Base-by-base conservation (phyloP, 1,140 invertebrate species). In the Tetragonula clypearis region DNA sequence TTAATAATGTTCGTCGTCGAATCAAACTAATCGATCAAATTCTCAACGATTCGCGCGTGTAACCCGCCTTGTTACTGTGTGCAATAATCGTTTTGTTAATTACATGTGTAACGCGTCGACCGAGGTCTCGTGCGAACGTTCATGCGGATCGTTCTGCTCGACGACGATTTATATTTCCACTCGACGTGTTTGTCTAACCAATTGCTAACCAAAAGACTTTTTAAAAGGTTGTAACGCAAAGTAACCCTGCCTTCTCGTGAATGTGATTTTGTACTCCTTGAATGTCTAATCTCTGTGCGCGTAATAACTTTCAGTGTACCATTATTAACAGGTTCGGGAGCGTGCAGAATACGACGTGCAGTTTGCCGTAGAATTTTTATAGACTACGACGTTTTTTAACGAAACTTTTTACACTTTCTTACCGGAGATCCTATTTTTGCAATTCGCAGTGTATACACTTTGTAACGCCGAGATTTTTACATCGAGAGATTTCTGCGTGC, bases 171-270 rank as follows among this genome's bases (percentile, higher is more conserved):
- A 6, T 17, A 49, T 72, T 15, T n/a, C 12, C 4, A 49, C 41
- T 35, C 11, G 35, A 23, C 68, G 41, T 49, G 82, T 88, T 30
- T 87, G 71, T 81, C 86, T 87, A 85, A 88, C 86, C 26, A 53
- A 58, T 80, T 87, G 86, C 86, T 89, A 88, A 89, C 79, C 49
- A 35, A 12, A 55, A 60, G 53, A 66, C 8, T 41, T 68, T 69
- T 88, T 78, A 53, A 82, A 35, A 35, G 35, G 35, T 35, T 35
- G 35, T 35, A 35, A 35, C 35, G 35, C 35, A 35, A 35, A 35
- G 35, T 35, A 35, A 35, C 35, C 35, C 35, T 35, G 35, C 35
- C 35, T 35, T 35, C 35, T 35, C 35, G 35, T 35, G 35, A 74
- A 65, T 86, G 65, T 82, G 87, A 88, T 78, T 56, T 65, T 82